phyloP scores from a whole-genome alignment of 2,797 vertebrate species.

The Schizothorax lantsangensis region DNA sequence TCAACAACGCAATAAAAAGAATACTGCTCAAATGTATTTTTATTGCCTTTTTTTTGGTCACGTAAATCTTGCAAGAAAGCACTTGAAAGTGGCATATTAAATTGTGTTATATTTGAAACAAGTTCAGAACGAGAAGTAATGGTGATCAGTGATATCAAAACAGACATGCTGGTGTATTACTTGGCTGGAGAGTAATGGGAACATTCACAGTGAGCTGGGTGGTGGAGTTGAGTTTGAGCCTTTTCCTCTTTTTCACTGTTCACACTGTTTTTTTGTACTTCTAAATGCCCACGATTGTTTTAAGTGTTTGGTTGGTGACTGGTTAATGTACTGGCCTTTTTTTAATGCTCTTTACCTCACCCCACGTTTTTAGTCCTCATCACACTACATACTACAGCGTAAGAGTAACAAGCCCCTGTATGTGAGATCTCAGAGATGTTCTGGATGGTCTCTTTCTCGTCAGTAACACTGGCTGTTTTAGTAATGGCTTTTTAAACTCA shows the following conservation, averaged over 20 bases:
- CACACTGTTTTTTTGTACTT: slow-evolving; percentile 21
- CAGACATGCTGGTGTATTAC: slow-evolving; percentile 60
- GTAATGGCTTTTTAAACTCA: slow-evolving; percentile 78
- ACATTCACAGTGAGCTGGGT: slow-evolving; percentile 53
- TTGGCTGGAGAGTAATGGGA: slow-evolving; percentile 60
- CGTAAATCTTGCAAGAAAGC: slow-evolving; percentile 61
- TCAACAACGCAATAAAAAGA: slow-evolving; percentile 75
- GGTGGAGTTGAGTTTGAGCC: slow-evolving; percentile 20
- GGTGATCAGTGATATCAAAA: slow-evolving; percentile 61
- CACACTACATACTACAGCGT: not conserved
- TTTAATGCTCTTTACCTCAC: slow-evolving; percentile 9
- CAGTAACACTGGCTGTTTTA: slow-evolving; percentile 69
- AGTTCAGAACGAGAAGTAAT: slow-evolving; percentile 63
- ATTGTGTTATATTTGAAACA: slow-evolving; percentile 62
- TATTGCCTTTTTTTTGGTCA: slow-evolving; percentile 73
- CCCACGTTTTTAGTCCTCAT: slow-evolving; percentile 10
- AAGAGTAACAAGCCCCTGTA: slow-evolving; percentile 11
- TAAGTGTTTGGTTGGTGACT: slow-evolving; percentile 37
- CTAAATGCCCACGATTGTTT: slow-evolving; percentile 43
- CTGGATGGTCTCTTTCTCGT: slow-evolving; percentile 66
- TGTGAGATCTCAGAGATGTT: slow-evolving; percentile 62
- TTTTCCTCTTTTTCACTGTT: slow-evolving; percentile 40
- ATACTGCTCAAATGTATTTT: slow-evolving; percentile 79
- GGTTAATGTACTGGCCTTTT: slow-evolving; percentile 22
- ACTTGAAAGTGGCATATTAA: slow-evolving; percentile 62